A percentile compares a stretch with the other conserved stretches of the same genome.
Conservation (phyloP, 2,113 vertebrate genomes). For the Spilogale gracilis region DNA sequence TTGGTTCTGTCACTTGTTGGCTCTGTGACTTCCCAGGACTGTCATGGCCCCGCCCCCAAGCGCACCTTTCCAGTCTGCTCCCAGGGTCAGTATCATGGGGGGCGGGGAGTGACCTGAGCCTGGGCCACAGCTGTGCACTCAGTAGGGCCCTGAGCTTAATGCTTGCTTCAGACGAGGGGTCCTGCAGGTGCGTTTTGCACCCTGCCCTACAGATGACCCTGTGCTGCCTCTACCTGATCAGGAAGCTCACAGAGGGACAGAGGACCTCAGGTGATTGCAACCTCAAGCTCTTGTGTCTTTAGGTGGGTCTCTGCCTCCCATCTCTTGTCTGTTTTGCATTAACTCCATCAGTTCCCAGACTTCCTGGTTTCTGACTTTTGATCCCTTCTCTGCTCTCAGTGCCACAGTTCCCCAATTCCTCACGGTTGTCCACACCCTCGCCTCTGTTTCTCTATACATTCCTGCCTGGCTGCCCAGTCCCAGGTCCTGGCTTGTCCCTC, state of each 20-base stretch:
- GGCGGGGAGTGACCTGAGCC: no score
- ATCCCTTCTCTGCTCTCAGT: rapidly evolving
- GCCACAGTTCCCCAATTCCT: rapidly evolving
- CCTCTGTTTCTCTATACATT: not conserved
- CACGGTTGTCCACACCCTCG: rapidly evolving
- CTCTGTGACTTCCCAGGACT: not conserved
- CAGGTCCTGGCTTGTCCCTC: no score
- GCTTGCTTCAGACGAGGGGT: not conserved
- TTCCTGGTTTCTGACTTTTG: not conserved
- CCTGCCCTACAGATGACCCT: not conserved
- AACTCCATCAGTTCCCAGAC: rapidly evolving
- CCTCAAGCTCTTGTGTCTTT: rapidly evolving
- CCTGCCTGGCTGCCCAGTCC: not conserved
- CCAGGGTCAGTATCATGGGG: rapidly evolving
- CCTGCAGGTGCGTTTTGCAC: not conserved
- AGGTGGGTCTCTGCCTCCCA: no score
- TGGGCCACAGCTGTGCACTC: not conserved
- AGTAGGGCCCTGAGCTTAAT: rapidly evolving
- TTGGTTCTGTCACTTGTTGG: not conserved
- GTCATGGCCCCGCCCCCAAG: rapidly evolving
- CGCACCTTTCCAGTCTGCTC: rapidly evolving
- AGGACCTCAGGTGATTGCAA: no score
- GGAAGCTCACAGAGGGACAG: not conserved
- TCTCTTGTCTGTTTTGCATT: not conserved
- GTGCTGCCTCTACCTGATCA: not conserved